A percentile compares a stretch with the other conserved stretches of the same genome.
These are phyloP conservation scores for Volucella zonaria DNA, from an alignment of 2,888 invertebrate genomes.

Conservation along the genomic window DNA sequence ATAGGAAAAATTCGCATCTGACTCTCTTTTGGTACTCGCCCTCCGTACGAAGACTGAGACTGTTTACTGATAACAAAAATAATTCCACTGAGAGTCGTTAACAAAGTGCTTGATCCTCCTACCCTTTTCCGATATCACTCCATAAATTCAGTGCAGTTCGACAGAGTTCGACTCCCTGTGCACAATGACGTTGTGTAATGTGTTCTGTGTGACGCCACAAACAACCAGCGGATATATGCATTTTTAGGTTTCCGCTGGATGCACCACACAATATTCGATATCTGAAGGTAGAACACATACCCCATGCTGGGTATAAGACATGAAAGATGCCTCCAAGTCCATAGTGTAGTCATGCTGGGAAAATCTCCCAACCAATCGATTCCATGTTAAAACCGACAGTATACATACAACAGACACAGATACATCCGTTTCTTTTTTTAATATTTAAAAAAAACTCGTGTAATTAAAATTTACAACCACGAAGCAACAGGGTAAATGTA, in stretches of 20 bases:
- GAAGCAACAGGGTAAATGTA: slow-evolving; percentile 71
- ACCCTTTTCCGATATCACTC: slow-evolving; percentile 12
- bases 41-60: neutral
- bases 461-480: slow-evolving; percentile 72
- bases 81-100: slow-evolving; percentile 41
- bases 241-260: slow-evolving; percentile 51
- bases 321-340: neutral
- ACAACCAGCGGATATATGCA: slow-evolving; percentile 34
- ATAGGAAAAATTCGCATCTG: no score
- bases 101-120: no score
- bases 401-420: neutral
- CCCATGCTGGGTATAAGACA: neutral
- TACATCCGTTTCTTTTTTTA: slow-evolving; percentile 33
- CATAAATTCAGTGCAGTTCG: slow-evolving; percentile 12
- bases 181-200: slow-evolving; percentile 1
- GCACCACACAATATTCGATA: slow-evolving; percentile 33
- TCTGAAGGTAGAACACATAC: slow-evolving; percentile 23
- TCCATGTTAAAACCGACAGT: neutral
- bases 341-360: slow-evolving; percentile 21
- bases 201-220: neutral
- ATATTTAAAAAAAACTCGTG: slow-evolving; percentile 49
- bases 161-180: neutral
- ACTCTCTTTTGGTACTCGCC: neutral
- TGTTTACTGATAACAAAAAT: neutral
- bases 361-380: neutral